These are phyloP conservation scores for Catotricha subobsoleta DNA, from an alignment of 2,888 invertebrate species.

Conservation along the genomic window DNA sequence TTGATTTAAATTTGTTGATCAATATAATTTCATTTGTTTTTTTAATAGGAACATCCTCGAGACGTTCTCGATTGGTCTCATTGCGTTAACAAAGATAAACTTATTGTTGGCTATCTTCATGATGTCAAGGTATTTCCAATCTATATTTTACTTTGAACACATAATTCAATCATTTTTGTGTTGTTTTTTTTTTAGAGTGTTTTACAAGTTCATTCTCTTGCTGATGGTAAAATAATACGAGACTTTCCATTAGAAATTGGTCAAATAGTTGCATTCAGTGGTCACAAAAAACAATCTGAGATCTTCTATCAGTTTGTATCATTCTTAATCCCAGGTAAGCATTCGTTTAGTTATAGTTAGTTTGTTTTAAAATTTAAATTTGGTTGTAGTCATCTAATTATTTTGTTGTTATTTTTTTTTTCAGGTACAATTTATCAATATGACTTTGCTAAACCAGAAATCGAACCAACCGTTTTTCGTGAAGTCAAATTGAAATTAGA, in stretches of 20 bases:
- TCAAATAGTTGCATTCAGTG: constrained; percentile 66
- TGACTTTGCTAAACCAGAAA: constrained; percentile 49
- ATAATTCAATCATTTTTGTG: no score
- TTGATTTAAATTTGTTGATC: neutral
- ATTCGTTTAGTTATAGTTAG: no score
- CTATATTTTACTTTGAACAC: neutral
- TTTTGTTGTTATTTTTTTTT: no score
- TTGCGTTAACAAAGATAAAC: constrained; percentile 67
- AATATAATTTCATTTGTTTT: constrained; percentile 2
- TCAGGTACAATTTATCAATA: constrained; percentile 62
- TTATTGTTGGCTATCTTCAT: constrained; percentile 74
- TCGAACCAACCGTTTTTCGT: constrained; percentile 51
- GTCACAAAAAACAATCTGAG: constrained; percentile 67
- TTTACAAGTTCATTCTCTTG: constrained; percentile 60
- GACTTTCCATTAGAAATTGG: constrained; percentile 74
- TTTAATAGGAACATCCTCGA: constrained; percentile 47
- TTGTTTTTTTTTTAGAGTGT: constrained; percentile 41
- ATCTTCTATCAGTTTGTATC: constrained; percentile 90
- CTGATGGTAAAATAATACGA: constrained; percentile 49
- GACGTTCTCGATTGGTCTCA: constrained; percentile 83
- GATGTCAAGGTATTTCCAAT: constrained; percentile 66
- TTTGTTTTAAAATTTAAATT: no score
- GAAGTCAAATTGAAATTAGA: constrained; percentile 66
- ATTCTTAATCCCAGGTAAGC: constrained; percentile 69
- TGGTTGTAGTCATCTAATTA: no score